Conservation (phyloP, 2,888 invertebrate species). For the Tetranychus truncatus region DNA sequence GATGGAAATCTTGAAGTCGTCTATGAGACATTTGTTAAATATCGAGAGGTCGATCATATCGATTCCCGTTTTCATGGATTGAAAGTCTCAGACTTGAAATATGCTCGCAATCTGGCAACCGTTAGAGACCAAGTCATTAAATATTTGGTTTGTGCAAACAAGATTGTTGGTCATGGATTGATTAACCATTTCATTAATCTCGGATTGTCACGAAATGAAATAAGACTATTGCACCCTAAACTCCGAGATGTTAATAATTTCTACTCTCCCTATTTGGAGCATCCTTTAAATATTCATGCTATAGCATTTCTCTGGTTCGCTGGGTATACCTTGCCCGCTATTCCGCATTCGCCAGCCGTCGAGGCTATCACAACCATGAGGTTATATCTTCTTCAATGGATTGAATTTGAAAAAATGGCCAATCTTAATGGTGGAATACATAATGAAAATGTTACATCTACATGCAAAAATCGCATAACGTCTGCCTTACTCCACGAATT, state of each 20-base stretch:
- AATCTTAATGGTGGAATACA: neutral
- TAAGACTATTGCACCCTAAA: neutral
- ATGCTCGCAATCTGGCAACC: neutral
- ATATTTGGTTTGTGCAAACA: neutral
- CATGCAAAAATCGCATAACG: no score
- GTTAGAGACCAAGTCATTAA: neutral
- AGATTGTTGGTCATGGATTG: neutral
- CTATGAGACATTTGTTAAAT: no score
- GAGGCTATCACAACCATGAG: no score
- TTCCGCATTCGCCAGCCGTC: no score
- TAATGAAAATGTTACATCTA: neutral
- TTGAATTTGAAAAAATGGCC: neutral
- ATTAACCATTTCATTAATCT: neutral
- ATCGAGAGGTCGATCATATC: no score
- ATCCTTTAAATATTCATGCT: neutral
- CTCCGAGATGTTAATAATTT: neutral
- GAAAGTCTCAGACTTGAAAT: no score
- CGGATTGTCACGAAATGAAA: neutral
- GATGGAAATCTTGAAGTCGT: no score
- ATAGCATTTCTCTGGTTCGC: neutral
- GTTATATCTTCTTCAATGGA: neutral
- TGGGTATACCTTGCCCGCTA: no score
- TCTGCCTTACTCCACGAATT: no score
- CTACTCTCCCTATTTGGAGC: neutral
- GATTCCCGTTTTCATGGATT: no score